phyloP scores from a whole-genome alignment of 2,888 invertebrate genomes.

The Caenorhabditis sp. region DNA sequence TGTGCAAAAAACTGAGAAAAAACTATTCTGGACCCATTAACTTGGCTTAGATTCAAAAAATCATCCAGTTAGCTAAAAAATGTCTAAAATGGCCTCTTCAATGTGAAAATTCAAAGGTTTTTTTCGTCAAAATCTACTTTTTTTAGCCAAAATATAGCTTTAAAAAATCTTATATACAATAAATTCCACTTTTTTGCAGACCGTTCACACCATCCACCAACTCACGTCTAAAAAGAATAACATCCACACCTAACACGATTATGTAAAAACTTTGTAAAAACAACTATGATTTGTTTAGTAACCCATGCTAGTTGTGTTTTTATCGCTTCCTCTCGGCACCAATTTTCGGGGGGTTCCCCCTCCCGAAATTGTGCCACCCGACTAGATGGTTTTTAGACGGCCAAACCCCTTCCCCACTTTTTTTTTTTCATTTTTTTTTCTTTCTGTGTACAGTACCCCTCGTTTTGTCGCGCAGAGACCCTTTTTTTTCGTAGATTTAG shows the following conservation, averaged over 20 bases:
- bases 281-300: background rate
- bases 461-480: background rate
- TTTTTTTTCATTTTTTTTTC: background rate
- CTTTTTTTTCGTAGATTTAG: background rate
- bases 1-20: too few species aligned
- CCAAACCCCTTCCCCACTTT: background rate
- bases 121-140: too few species aligned
- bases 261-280: slow-evolving; percentile 1
- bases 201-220: background rate
- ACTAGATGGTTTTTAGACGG: slow-evolving; percentile 1
- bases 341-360: too few species aligned
- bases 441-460: background rate
- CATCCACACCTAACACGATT: background rate
- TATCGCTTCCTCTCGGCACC: background rate
- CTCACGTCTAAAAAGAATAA: background rate
- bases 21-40: too few species aligned
- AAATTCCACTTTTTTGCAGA: background rate
- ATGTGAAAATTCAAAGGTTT: too few species aligned
- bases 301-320: background rate
- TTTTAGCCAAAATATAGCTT: too few species aligned
- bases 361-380: background rate
- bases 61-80: too few species aligned
- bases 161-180: too few species aligned
- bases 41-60: too few species aligned
- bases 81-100: too few species aligned